Base-by-base conservation (phyloP, 2,797 vertebrate species). In the Coregonus sp. region DNA sequence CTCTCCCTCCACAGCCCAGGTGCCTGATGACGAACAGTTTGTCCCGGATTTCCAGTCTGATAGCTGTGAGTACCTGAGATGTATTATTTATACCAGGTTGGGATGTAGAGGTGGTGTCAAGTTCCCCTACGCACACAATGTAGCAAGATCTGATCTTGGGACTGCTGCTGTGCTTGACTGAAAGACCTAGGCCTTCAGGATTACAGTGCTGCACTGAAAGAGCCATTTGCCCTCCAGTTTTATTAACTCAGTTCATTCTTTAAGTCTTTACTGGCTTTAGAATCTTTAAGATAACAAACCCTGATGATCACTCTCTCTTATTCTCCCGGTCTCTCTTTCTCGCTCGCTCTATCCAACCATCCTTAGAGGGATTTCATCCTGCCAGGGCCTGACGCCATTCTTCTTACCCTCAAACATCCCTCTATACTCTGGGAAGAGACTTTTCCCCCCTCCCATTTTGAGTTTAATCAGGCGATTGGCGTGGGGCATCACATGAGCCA, bases 31-130 rank as follows among this genome's bases (percentile, higher is more conserved):
- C 33, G 97, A 98, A 89, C 97, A 98, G 69, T 98, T 97, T 93
- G 97, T 98, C 90, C 97, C 97, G 86, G 97, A 98, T 94, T 98
- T 98, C 92, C 96, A 96, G 92, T 97, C 96, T 1, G 97, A 97
- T 90, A 98, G 95, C 92, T 90, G 97, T 98, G 91, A 98, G 97
- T 97, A 93, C 80, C 82, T 81, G 63, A 75, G 47, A 76, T 84
- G 72, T 80, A 77, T 85, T 81, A 76, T 89, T 86, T 67, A 78
- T 82, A 72, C 73, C 52, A 7, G 56, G 35, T 40, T 15, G 56
- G 35, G 1, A 47, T 52, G 18, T 2, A 18, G 15, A 54, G 3
- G 52, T 5, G 47, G 2, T 5, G 65, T 66, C 65, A 33, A 66
- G 63, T 25, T 4, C 25, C 25, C 63, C 12, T 4, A 12, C 4